Base-by-base conservation (phyloP, 2,113 vertebrate species). In the Plestiodon gilberti region DNA sequence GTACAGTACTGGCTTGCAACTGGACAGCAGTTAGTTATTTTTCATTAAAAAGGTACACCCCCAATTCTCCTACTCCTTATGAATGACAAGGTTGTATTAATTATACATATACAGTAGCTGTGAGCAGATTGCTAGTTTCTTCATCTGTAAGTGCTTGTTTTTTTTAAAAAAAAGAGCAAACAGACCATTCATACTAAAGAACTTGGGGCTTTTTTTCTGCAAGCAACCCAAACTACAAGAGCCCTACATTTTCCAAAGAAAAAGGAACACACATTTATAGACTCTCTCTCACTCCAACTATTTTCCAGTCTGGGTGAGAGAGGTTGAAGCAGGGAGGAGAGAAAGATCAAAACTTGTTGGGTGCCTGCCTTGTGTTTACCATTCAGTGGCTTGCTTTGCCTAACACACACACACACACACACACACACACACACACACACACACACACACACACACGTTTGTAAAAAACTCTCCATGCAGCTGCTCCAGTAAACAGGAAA, bases 401-500 rank as follows among this genome's bases (percentile, higher is more conserved):
- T n/a, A 38, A 78, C 22, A 87, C 90, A 92, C 89, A 79, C 74
- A 48, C 48, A 55, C 88, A 65, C 13, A 62, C 57, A 86, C 90
- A 92, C 89, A 75, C 74, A 48, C 48, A 55, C 88, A 62, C 14
- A 61, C 59, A 18, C 25, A 86, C 90, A 92, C 89, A 75, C 74
- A 48, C 48, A 55, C 88, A 62, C 14, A 61, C 59, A 18, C 23
- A 15, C 38, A 9, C 25, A 10, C 35, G 43, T 77, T 82, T 33
- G 79, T 13, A 22, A 3, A 86, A 87, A 89, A 91, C 92, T 87
- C 85, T 87, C 89, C 76, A 93, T 78, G 87, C 94, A 88, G 87
- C 94, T 92, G 93, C 89, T 67, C 86, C 67, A 52, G 93, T 95
- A 95, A 96, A 96, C 96, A 96, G 96, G 96, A 96, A 97, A 93